Evolutionary conservation across 2,888 invertebrate genomes (phyloP), one percentile per base, ranked within the genome.

Genomic region (Xestia xanthographa): DNA sequence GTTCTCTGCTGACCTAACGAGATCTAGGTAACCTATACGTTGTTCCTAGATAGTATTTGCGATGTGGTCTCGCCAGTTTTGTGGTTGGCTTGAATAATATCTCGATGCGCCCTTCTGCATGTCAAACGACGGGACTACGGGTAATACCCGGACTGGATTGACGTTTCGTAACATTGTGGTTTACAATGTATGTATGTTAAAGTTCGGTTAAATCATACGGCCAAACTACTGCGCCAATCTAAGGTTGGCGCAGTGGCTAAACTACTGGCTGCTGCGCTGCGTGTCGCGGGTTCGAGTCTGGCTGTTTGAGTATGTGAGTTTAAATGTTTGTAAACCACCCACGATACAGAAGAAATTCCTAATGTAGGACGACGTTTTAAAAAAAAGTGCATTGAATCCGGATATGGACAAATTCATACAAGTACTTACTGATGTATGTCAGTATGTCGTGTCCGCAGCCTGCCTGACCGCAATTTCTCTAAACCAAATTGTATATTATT

Each of bases 81-180:
- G 72, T 65, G 79, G 84, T 67, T 5, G n/a, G 53, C 9, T 26
- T 83, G 29, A 66, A 71, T 79, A 63, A 67, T 83, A 66, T 50
- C 48, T 11, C 22, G 29, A 5, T 26, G 66, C 38, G 56, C 71
- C 11, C 38, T 56, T 58, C 22, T 60, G 56, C 56, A 48, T 56
- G 56, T 83, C 72, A 83, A 67, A 56, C 62, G 22, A 34, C 9
- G n/a, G 62, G 50, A 63, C 67, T 71, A 53, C 34, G 29, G 22
- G 2, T 67, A 20, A 67, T 29, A 53, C 53, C 17, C 34, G 20
- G 20, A 11, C 63, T 50, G 8, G 5, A 5, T 45, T 50, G 56
- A 65, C 29, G 5, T 45, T 65, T 60, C 0, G 17, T 48, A 29
- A 22, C 38, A 34, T 58, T 26, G 50, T 22, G 67, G 77, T 82